Evolutionary conservation across 2,888 invertebrate species (phyloP), one percentile per base, ranked within the genome.

Genomic region (Acrocyrtus sp.): DNA sequence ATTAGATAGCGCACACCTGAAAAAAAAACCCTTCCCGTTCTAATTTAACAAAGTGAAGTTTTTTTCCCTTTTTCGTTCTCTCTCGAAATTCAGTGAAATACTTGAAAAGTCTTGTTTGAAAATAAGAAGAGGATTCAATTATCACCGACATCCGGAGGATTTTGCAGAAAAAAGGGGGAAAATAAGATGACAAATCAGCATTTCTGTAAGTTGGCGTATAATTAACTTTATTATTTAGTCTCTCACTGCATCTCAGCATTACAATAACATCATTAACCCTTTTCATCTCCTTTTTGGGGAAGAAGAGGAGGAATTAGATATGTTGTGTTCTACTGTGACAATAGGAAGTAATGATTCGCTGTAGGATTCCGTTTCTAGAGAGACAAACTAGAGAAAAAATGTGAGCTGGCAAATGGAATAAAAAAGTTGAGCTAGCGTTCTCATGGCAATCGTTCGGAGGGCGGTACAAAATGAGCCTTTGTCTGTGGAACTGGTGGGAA

Each of bases 121-220:
- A n/a, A n/a, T n/a, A n/a, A n/a, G n/a, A 41, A 41, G 17, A 4
- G 41, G 15, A 41, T 2, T 41, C 17, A 17, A 41, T 41, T 41
- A 41, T 41, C n/a, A 8, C 12, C 34, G 17, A n/a, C 47, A 17
- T 47, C 21, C 39, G 12, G 10, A 10, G 10, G 54, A 54, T 12
- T 53, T 10, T 24, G 15, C 54, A 19, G 19, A 54, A 8, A 47
- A 53, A 43, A 45, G 47, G 34, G 26, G 54, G 15, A 43, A 75
- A 72, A 80, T 76, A 78, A 80, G 78, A 81, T 80, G 81, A 81
- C 78, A 80, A 79, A 81, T 77, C 78, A 76, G 77, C 76, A 79
- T 81, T 80, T 77, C 76, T 76, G 81, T 81, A 81, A 80, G 81
- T 80, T 81, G 70, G 74, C 78, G 70, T 79, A 77, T 79, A 79